Evolutionary conservation across 2,113 vertebrate genomes (phyloP).

Genomic region (Oncorhynchus mykiss): DNA sequence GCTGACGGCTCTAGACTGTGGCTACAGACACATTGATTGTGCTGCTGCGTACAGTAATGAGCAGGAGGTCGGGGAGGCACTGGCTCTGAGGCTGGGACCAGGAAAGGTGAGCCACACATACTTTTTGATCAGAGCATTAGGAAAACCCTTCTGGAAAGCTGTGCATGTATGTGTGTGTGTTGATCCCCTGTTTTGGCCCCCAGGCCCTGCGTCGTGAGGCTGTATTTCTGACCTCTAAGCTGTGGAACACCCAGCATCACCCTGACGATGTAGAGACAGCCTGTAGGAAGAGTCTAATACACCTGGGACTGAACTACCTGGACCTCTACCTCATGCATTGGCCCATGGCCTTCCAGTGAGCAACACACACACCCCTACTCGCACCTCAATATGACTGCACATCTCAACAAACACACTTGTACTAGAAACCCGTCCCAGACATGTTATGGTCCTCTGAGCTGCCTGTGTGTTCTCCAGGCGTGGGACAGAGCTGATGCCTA

Average conservation of each 20-base stretch:
- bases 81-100: conserved; percentile 58
- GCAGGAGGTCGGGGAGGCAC: conserved; percentile 70
- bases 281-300: conserved; percentile 64
- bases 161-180: neutral
- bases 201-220: conserved; percentile 67
- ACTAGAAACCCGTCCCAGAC: neutral
- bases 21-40: conserved; percentile 76
- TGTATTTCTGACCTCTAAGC: conserved; percentile 75
- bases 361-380: neutral
- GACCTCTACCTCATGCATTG: conserved; percentile 80
- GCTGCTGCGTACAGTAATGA: conserved; percentile 74
- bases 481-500: conserved; percentile 69
- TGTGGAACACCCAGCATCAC: conserved; percentile 78
- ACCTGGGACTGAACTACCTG: conserved; percentile 69
- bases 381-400: neutral
- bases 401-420: neutral
- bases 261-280: conserved; percentile 71
- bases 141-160: conserved; percentile 71
- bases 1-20: conserved; percentile 68
- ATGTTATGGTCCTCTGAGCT: conserved; percentile 3
- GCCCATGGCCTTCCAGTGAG: conserved; percentile 78
- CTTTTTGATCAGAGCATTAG: conserved; percentile 58
- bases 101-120: conserved; percentile 63
- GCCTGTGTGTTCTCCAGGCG: conserved; percentile 48
- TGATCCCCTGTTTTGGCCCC: neutral